Evolutionary conservation across 2,888 invertebrate genomes (phyloP).

Genomic region (Thera obeliscata): DNA sequence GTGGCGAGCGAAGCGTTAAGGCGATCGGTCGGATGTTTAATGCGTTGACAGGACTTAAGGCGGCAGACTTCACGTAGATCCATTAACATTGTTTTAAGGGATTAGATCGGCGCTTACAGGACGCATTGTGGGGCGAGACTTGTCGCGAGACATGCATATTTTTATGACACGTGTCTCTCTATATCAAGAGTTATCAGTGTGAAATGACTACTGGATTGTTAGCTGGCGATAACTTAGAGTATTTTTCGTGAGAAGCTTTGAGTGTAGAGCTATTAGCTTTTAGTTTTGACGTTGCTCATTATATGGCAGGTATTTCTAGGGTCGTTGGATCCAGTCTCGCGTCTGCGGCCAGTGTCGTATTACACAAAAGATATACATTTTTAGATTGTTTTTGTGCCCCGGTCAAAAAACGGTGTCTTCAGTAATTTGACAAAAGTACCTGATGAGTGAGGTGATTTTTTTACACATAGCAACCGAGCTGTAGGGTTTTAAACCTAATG

Average conservation of each 20-base stretch:
- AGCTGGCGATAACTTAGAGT: slow-evolving; percentile 58
- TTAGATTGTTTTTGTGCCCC: slow-evolving; percentile 72
- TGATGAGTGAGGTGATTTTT: slow-evolving; percentile 58
- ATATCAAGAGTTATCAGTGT: slow-evolving; percentile 68
- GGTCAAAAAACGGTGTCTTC: slow-evolving; percentile 75
- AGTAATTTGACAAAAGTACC: slow-evolving; percentile 75
- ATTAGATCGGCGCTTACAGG: slow-evolving; percentile 77
- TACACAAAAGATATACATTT: slow-evolving; percentile 75
- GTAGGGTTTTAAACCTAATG: slow-evolving; percentile 56
- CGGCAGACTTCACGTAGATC: slow-evolving; percentile 76
- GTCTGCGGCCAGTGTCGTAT: slow-evolving; percentile 70
- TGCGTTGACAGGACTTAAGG: slow-evolving; percentile 77
- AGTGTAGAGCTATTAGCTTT: slow-evolving; percentile 41
- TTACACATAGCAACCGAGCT: slow-evolving; percentile 38
- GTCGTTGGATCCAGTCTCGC: slow-evolving; percentile 52
- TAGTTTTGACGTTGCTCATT: slow-evolving; percentile 39
- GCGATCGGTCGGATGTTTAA: slow-evolving; percentile 70
- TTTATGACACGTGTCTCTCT: slow-evolving; percentile 78
- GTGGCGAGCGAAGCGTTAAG: slow-evolving; percentile 80
- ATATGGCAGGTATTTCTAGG: slow-evolving; percentile 53
- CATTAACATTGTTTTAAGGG: slow-evolving; percentile 84
- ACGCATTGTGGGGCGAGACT: slow-evolving; percentile 63
- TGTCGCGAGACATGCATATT: slow-evolving; percentile 75
- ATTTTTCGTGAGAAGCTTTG: slow-evolving; percentile 43
- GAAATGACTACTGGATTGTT: slow-evolving; percentile 75